Percentiles rank a stretch among this genome's conserved stretches.
Conservation (phyloP, 2,797 vertebrate species). For the Enteromius treurensis region DNA sequence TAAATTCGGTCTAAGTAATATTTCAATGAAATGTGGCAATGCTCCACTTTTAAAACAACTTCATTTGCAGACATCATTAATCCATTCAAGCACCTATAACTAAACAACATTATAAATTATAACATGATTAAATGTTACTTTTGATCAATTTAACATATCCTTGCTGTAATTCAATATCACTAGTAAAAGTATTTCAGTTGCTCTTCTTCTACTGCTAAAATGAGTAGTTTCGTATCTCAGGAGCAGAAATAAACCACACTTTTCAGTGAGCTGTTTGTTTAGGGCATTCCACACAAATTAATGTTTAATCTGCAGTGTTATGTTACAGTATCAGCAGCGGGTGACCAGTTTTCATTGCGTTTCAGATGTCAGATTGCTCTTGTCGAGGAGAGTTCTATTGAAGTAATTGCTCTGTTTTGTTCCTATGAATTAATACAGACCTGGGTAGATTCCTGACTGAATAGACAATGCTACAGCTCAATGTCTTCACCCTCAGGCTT, state of each 20-base stretch:
- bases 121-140: neutral
- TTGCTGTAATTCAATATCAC: neutral
- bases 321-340: neutral
- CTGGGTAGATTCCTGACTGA: conserved; percentile 16
- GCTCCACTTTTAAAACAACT: neutral
- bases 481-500: conserved; percentile 38
- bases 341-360: neutral
- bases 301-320: neutral
- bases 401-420: conserved; percentile 49
- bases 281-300: conserved; percentile 1
- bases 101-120: neutral
- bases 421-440: conserved; percentile 49
- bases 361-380: conserved; percentile 2
- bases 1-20: neutral
- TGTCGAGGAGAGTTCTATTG: conserved; percentile 18
- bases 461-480: conserved; percentile 41
- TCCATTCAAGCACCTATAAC: neutral
- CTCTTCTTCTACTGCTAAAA: neutral
- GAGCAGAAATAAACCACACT: neutral
- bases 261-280: neutral
- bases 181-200: neutral
- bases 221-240: neutral
- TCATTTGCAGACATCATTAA: neutral
- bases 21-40: neutral
- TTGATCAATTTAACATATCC: neutral